These are phyloP conservation scores for Sinosuthora webbiana DNA, from an alignment of 2,113 vertebrate species.

Conservation along the genomic window DNA sequence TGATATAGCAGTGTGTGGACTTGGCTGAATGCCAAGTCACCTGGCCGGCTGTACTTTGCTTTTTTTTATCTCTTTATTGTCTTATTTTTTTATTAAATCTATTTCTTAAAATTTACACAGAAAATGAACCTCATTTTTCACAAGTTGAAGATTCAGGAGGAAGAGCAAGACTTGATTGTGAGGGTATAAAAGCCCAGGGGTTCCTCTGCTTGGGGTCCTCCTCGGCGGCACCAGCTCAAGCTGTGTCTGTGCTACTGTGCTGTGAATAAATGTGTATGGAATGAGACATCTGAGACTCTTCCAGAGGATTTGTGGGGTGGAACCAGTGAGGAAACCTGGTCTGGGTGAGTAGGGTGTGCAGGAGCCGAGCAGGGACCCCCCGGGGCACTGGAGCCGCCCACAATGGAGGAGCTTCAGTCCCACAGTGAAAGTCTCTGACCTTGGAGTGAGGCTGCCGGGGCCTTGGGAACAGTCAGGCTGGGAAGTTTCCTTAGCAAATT, in stretches of 20 bases:
- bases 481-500: neutral
- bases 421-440: neutral
- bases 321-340: neutral
- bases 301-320: neutral
- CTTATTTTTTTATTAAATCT: too few species aligned
- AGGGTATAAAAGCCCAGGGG: neutral
- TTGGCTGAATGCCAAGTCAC: too few species aligned
- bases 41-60: too few species aligned
- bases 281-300: neutral
- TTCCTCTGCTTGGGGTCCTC: neutral
- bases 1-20: too few species aligned
- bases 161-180: neutral
- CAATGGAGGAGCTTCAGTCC: accelerated
- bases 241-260: neutral
- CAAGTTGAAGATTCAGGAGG: accelerated
- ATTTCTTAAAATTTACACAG: too few species aligned
- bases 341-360: neutral
- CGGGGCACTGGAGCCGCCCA: accelerated
- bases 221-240: accelerated
- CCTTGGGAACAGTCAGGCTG: accelerated
- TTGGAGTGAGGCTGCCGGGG: neutral
- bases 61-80: too few species aligned
- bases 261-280: neutral
- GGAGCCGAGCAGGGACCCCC: neutral
- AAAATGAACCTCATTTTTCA: too few species aligned